A percentile compares a stretch with the other conserved stretches of the same genome.
phyloP scores from a whole-genome alignment of 2,888 invertebrate genomes.

The Petrolisthes manimaculis region DNA sequence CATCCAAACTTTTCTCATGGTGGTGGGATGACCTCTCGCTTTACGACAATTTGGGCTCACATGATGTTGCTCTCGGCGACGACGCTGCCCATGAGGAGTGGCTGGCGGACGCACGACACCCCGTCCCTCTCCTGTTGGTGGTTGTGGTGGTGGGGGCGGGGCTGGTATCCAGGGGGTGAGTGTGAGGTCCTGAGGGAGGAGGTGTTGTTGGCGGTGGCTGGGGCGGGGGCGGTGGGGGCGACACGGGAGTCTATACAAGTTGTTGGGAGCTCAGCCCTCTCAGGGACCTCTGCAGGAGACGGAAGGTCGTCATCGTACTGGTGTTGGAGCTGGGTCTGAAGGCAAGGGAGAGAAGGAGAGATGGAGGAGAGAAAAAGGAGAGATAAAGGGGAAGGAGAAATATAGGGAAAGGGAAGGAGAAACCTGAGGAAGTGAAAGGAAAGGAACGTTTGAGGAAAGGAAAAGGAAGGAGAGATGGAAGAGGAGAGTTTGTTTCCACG shows the following conservation, averaged over 20 bases:
- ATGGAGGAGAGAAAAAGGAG: neutral
- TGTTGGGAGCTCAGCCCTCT: slow-evolving; percentile 45
- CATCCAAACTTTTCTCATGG: too few species aligned
- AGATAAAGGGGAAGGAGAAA: neutral
- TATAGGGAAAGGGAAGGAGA: neutral
- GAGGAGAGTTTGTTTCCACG: neutral
- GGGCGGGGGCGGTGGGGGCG: slow-evolving; percentile 2
- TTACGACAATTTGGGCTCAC: slow-evolving; percentile 15
- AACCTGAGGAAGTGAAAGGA: neutral
- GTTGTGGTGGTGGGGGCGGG: neutral
- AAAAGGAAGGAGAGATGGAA: neutral
- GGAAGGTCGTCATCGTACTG: slow-evolving; percentile 32
- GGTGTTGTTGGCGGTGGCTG: neutral
- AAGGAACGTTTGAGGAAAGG: neutral
- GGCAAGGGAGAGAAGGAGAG: slow-evolving; percentile 16
- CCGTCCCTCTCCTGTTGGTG: neutral
- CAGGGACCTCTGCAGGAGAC: slow-evolving; percentile 37
- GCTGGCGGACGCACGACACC: neutral
- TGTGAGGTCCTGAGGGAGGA: neutral
- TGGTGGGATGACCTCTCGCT: too few species aligned
- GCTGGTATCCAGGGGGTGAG: neutral
- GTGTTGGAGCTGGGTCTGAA: slow-evolving; percentile 16
- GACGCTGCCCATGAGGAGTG: neutral
- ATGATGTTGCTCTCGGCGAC: slow-evolving; percentile 30
- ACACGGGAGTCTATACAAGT: slow-evolving; percentile 20